A percentile compares a stretch with the other conserved stretches of the same genome.
Conservation (phyloP, 53 echinoderm and acorn worm genomes). For the Luidia sarsii region DNA sequence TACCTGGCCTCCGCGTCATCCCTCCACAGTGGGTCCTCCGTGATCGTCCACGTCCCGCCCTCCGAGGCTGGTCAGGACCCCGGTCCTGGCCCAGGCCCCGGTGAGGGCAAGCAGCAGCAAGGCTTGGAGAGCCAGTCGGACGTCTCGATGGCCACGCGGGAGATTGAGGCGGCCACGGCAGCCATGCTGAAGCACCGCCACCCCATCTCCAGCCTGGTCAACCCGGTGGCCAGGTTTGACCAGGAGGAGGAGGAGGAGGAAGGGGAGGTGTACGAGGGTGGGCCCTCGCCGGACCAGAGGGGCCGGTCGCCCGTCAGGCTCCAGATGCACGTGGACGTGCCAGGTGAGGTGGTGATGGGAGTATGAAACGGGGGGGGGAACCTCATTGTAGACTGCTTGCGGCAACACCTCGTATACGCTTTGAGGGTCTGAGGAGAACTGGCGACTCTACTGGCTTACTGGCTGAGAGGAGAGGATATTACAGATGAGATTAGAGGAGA, state of each 20-base stretch:
- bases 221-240: slow-evolving; percentile 62
- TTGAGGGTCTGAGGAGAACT: no score
- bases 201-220: slow-evolving; percentile 60
- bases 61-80: slow-evolving; percentile 9
- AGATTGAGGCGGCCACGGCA: neutral
- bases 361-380: no score
- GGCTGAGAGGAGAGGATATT: neutral
- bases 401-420: no score
- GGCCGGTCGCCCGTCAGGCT: slow-evolving; percentile 60
- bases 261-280: slow-evolving; percentile 68
- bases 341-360: slow-evolving; percentile 53
- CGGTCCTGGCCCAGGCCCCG: neutral
- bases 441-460: neutral
- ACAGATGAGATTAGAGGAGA: no score
- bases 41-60: neutral
- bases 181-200: slow-evolving; percentile 45
- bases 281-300: slow-evolving; percentile 62
- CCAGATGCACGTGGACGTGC: slow-evolving; percentile 75
- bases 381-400: no score
- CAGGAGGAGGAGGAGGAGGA: slow-evolving; percentile 76
- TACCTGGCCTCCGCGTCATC: slow-evolving; percentile 15
- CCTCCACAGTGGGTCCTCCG: slow-evolving; percentile 12
- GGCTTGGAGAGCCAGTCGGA: neutral
- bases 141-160: neutral
- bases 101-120: neutral